Evolutionary conservation across 2,797 vertebrate species (phyloP).

Genomic region (Trichosurus vulpecula): DNA sequence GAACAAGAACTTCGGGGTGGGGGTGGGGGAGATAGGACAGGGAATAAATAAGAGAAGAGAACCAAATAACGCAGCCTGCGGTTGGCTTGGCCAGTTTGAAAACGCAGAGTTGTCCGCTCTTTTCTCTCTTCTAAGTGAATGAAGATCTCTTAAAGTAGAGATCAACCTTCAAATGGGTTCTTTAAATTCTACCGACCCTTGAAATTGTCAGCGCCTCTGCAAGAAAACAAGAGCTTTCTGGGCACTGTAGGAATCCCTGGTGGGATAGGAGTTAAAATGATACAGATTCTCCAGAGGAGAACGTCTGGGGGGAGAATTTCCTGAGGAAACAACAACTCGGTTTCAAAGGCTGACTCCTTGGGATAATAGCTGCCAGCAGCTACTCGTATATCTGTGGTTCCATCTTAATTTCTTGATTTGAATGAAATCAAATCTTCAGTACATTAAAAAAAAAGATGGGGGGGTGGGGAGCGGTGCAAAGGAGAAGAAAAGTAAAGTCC

Average conservation of each 20-base stretch:
- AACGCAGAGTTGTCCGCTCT: neutral
- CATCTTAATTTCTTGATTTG: neutral
- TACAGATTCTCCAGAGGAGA: neutral
- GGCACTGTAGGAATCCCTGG: neutral
- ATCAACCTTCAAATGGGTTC: neutral
- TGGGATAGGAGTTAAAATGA: neutral
- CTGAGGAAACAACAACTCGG: neutral
- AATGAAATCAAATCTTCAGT: neutral
- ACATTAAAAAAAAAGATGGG: neutral
- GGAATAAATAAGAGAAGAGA: neutral
- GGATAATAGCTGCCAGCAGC: neutral
- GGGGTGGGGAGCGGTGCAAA: neutral
- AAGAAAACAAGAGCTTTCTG: neutral
- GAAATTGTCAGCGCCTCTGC: neutral
- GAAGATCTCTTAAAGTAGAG: neutral
- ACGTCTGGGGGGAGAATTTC: slow-evolving; percentile 19
- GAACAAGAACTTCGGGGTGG: slow-evolving; percentile 10
- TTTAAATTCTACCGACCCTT: neutral
- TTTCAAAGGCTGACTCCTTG: slow-evolving; percentile 23
- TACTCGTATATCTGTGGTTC: neutral
- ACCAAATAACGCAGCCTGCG: neutral
- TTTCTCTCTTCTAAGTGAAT: neutral
- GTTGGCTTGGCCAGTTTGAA: neutral
- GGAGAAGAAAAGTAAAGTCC: neutral
- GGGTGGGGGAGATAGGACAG: neutral